Percentiles rank a stretch among this genome's conserved stretches.
Evolutionary conservation across 1,140 invertebrate species (phyloP).

Genomic region (Leptopilina boulardi): DNA sequence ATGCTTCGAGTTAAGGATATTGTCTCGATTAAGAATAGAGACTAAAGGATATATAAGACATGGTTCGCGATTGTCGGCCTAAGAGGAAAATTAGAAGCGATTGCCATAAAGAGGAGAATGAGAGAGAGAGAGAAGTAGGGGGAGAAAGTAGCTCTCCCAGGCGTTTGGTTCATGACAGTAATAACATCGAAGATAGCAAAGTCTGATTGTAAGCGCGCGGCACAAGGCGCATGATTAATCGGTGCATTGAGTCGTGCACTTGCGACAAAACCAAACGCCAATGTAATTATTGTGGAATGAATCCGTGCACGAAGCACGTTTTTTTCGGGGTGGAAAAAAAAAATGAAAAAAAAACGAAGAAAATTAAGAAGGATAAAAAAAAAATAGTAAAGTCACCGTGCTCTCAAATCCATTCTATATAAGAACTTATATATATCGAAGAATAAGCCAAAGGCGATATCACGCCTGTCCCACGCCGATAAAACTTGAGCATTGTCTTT

Average conservation of each 20-base stretch:
- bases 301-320: constrained; percentile 11
- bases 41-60: background rate
- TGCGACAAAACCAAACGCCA: constrained; percentile 48
- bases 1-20: constrained; percentile 20
- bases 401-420: background rate
- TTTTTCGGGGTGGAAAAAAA: constrained; percentile 1
- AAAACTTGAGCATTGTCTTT: constrained; percentile 32
- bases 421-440: background rate
- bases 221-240: constrained; percentile 59
- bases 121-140: too few species aligned
- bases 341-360: background rate
- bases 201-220: constrained; percentile 48
- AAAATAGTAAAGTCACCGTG: constrained; percentile 7
- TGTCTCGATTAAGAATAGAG: constrained; percentile 23
- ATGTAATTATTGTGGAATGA: constrained; percentile 25
- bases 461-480: constrained; percentile 30
- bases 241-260: constrained; percentile 53
- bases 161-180: constrained; percentile 48
- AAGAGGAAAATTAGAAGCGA: constrained; percentile 13
- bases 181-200: constrained; percentile 57
- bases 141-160: background rate
- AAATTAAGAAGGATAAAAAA: background rate
- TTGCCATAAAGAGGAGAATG: background rate
- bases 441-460: constrained; percentile 19
- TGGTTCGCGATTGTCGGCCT: background rate